These are phyloP conservation scores for Prionailurus viverrinus DNA, from an alignment of 2,113 vertebrate genomes.

Conservation along the genomic window DNA sequence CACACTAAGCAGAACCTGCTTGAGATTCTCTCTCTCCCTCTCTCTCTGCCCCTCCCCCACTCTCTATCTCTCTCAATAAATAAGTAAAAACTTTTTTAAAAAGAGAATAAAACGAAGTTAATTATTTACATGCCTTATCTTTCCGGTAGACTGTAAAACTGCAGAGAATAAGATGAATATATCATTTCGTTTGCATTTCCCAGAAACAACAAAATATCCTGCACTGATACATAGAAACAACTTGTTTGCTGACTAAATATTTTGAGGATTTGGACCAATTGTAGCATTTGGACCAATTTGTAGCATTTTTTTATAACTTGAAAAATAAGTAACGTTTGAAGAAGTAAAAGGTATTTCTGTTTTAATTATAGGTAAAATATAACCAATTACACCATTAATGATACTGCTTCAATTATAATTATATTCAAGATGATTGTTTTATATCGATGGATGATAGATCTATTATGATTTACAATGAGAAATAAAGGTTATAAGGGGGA, in stretches of 20 bases:
- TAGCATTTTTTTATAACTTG: not conserved
- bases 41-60: no score
- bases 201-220: not conserved
- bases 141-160: not conserved
- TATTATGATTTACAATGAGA: not conserved
- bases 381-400: not conserved
- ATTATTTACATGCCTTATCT: not conserved
- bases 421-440: not conserved
- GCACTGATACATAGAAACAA: not conserved
- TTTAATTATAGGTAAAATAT: not conserved
- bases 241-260: not conserved
- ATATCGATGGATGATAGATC: not conserved
- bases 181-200: not conserved
- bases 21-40: no score
- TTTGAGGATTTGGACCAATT: not conserved
- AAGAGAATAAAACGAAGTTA: not conserved
- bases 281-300: not conserved
- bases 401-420: not conserved
- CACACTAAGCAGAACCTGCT: no score
- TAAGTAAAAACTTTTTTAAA: no score
- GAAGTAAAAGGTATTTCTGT: not conserved
- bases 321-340: not conserved
- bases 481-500: not conserved
- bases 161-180: not conserved
- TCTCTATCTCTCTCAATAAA: no score